phyloP scores from a whole-genome alignment of 1,140 invertebrate genomes.

The Drosophila bifasciata region DNA sequence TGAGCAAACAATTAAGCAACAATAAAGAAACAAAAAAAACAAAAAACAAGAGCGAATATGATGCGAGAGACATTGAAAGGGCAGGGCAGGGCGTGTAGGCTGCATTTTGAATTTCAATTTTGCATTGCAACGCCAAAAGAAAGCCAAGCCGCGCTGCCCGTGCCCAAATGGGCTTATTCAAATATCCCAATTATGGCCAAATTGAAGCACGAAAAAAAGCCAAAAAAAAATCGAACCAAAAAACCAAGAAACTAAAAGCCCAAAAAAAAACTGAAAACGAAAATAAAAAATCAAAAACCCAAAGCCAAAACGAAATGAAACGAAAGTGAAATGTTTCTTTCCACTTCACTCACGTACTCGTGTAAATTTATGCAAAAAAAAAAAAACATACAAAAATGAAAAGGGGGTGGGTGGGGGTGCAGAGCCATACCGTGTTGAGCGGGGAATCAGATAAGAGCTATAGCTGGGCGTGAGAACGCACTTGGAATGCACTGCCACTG shows the following conservation, averaged over 20 bases:
- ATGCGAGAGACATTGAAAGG: conserved; percentile 16
- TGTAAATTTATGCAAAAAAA: conserved; percentile 58
- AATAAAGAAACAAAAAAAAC: no score
- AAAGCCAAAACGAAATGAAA: conserved; percentile 35
- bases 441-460: neutral
- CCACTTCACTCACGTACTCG: conserved; percentile 42
- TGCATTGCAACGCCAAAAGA: conserved; percentile 78
- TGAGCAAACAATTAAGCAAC: conserved; percentile 50
- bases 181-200: conserved; percentile 78
- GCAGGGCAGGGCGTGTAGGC: no score
- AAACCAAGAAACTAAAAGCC: neutral
- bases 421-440: no score
- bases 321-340: conserved; percentile 72
- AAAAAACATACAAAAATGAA: no score
- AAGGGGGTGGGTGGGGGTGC: conserved; percentile 1
- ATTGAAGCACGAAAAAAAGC: conserved; percentile 51
- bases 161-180: conserved; percentile 75
- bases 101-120: conserved; percentile 78
- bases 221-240: conserved; percentile 3
- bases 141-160: conserved; percentile 51
- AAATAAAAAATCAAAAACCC: conserved; percentile 40
- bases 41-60: conserved; percentile 1
- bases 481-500: conserved; percentile 27
- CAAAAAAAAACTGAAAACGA: conserved; percentile 43
- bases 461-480: conserved; percentile 32